Percentiles rank a stretch among this genome's conserved stretches.
Evolutionary conservation across 2,113 vertebrate species (phyloP).

Genomic region (Myotis brandtii): DNA sequence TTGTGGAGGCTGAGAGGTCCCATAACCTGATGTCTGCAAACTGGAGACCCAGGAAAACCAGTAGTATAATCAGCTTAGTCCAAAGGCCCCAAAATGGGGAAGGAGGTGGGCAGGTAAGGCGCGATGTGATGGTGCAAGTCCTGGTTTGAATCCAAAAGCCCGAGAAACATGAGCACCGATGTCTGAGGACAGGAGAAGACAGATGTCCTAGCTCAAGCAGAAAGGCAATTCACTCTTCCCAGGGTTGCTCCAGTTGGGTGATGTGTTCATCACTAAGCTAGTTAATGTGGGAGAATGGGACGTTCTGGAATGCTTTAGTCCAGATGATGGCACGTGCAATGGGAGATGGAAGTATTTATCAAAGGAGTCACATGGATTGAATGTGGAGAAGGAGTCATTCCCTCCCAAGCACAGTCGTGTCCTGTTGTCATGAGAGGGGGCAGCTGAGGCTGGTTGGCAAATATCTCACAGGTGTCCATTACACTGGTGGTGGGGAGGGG

Average conservation of each 20-base stretch:
- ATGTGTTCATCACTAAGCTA: background rate
- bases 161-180: background rate
- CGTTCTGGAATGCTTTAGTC: slow-evolving; percentile 3
- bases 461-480: background rate
- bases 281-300: background rate
- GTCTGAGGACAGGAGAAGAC: background rate
- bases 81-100: background rate
- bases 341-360: background rate
- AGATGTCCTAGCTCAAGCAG: background rate
- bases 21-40: background rate
- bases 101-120: no score
- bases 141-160: background rate
- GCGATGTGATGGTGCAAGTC: background rate
- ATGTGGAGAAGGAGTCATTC: background rate
- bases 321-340: background rate
- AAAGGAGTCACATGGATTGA: background rate
- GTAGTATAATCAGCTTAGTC: background rate
- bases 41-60: background rate
- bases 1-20: background rate
- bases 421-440: background rate
- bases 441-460: background rate
- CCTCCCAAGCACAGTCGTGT: background rate
- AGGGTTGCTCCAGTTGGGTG: background rate
- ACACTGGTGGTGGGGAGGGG: background rate
- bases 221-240: background rate